phyloP scores from a whole-genome alignment of 1,140 invertebrate genomes.

The Cardiocondyla obscurior region DNA sequence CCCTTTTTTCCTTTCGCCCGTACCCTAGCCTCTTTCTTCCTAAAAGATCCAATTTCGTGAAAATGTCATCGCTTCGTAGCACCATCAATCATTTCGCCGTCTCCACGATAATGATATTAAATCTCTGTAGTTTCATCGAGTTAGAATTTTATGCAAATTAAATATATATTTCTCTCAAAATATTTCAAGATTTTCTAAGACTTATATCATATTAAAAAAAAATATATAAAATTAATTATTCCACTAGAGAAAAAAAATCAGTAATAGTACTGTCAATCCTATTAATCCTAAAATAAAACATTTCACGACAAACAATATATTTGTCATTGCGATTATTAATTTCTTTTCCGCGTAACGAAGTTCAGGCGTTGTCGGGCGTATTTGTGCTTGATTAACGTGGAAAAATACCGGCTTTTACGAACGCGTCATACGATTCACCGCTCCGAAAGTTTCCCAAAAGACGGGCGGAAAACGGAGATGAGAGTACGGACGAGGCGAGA shows the following conservation, averaged over 20 bases:
- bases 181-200: neutral
- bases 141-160: too few species aligned
- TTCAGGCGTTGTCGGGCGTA: neutral
- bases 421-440: neutral
- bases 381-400: neutral
- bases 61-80: slow-evolving; percentile 60
- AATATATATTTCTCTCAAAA: neutral
- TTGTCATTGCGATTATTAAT: neutral
- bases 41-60: slow-evolving; percentile 69
- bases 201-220: neutral
- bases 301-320: too few species aligned
- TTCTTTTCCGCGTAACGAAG: neutral
- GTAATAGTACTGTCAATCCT: neutral
- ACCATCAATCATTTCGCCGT: slow-evolving; percentile 63
- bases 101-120: neutral
- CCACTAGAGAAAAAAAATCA: neutral
- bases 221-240: neutral
- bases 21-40: neutral
- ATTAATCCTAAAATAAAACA: neutral
- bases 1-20: neutral
- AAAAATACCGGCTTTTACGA: slow-evolving; percentile 22
- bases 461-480: slow-evolving; percentile 9
- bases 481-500: neutral
- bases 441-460: slow-evolving; percentile 26
- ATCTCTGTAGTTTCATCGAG: slow-evolving; percentile 33